A percentile compares a stretch with the other conserved stretches of the same genome.
phyloP scores from a whole-genome alignment of 2,888 invertebrate species.

The Masnerella sp. region DNA sequence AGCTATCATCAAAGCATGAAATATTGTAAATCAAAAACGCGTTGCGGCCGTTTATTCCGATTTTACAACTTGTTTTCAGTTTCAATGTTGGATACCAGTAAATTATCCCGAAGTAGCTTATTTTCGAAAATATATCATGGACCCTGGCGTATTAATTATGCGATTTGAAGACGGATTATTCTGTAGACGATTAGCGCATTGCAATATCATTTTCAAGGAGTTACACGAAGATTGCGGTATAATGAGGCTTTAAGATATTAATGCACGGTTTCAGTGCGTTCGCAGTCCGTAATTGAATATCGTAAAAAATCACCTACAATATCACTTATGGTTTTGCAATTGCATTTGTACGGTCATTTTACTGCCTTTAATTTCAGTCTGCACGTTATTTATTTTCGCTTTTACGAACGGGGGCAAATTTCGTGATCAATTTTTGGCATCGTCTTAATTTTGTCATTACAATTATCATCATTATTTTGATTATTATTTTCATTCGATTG shows the following conservation, averaged over 20 bases:
- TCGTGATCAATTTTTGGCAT: too few species aligned
- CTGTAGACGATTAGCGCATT: conserved; percentile 23
- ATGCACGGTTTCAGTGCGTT: conserved; percentile 21
- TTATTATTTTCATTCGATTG: too few species aligned
- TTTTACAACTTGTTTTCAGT: too few species aligned
- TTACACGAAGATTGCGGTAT: conserved; percentile 25
- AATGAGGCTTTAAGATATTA: conserved; percentile 36
- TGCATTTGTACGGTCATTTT: conserved; percentile 5
- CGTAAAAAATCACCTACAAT: conserved; percentile 25
- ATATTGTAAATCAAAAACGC: too few species aligned
- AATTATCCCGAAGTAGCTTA: too few species aligned
- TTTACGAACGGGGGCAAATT: too few species aligned
- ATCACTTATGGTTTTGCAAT: conserved; percentile 27
- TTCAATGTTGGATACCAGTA: too few species aligned
- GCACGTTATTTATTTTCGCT: not conserved
- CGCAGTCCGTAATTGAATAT: conserved; percentile 32
- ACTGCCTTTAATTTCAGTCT: conserved; percentile 13
- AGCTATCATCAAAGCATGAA: too few species aligned
- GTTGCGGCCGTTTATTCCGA: too few species aligned
- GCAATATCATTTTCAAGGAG: conserved; percentile 27
- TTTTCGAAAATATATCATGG: conserved; percentile 8
- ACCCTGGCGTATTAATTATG: conserved; percentile 10
- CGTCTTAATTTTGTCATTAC: too few species aligned
- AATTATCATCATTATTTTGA: too few species aligned
- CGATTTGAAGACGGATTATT: conserved; percentile 16